Evolutionary conservation across 2,888 invertebrate species (phyloP).

Genomic region (Sarcophaga variegata): DNA sequence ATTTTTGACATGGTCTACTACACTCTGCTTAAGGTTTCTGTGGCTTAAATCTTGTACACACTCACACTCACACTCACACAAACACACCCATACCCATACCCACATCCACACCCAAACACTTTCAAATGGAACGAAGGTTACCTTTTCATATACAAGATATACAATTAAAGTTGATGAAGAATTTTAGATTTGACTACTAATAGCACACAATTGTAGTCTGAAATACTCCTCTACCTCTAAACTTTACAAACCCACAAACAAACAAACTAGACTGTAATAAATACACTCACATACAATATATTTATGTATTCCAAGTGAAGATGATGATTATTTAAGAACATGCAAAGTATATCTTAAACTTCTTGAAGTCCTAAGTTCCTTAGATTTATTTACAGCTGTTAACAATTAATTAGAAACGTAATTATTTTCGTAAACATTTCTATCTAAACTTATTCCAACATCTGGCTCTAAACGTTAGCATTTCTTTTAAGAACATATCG

Average conservation of each 20-base stretch:
- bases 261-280: too few relatives aligned
- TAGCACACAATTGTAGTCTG: too few relatives aligned
- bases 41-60: neutral
- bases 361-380: neutral
- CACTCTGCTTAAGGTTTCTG: slow-evolving; percentile 1
- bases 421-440: neutral
- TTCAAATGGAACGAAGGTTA: neutral
- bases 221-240: too few relatives aligned
- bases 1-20: slow-evolving; percentile 11
- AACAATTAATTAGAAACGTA: neutral
- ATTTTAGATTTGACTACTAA: too few relatives aligned
- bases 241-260: too few relatives aligned
- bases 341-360: neutral
- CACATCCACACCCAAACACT: too few relatives aligned
- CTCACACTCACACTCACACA: neutral
- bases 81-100: too few relatives aligned
- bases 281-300: neutral
- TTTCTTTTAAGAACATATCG: too few relatives aligned
- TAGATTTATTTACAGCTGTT: neutral
- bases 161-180: too few relatives aligned
- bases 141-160: neutral
- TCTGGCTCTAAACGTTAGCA: too few relatives aligned
- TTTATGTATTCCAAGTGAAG: neutral
- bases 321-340: neutral
- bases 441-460: too few relatives aligned